Conservation (phyloP, 2,888 invertebrate genomes). For the Nomada ferruginata region DNA sequence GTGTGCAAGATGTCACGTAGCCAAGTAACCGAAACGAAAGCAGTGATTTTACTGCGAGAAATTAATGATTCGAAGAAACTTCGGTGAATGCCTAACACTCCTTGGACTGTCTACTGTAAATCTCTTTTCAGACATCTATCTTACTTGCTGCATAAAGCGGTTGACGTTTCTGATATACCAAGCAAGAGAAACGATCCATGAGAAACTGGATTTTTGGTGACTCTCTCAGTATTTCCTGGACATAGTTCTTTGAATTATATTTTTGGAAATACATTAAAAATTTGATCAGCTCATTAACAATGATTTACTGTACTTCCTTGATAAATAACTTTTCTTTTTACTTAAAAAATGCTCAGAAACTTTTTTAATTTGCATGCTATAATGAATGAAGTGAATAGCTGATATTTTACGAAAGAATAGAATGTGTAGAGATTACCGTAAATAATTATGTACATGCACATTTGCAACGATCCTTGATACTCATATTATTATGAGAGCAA, state of each 20-base stretch:
- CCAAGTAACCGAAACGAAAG: constrained; percentile 17
- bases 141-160: constrained; percentile 25
- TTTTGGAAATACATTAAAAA: neutral
- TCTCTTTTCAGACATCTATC: constrained; percentile 37
- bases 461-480: too few relatives aligned
- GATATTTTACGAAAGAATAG: too few relatives aligned
- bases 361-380: too few relatives aligned
- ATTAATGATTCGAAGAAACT: constrained; percentile 53
- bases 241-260: neutral
- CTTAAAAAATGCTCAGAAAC: neutral
- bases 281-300: neutral
- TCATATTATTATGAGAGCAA: too few relatives aligned
- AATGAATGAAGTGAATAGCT: too few relatives aligned
- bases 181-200: neutral
- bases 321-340: neutral
- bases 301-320: too few relatives aligned
- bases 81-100: constrained; percentile 28
- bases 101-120: constrained; percentile 16
- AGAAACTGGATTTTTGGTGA: neutral
- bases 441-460: too few relatives aligned
- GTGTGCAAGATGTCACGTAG: neutral
- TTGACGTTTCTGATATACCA: constrained; percentile 12
- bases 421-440: too few relatives aligned
- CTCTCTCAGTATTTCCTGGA: neutral
- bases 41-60: constrained; percentile 41